Evolutionary conservation across 2,113 vertebrate genomes (phyloP).

Genomic region (Suricata suricatta): DNA sequence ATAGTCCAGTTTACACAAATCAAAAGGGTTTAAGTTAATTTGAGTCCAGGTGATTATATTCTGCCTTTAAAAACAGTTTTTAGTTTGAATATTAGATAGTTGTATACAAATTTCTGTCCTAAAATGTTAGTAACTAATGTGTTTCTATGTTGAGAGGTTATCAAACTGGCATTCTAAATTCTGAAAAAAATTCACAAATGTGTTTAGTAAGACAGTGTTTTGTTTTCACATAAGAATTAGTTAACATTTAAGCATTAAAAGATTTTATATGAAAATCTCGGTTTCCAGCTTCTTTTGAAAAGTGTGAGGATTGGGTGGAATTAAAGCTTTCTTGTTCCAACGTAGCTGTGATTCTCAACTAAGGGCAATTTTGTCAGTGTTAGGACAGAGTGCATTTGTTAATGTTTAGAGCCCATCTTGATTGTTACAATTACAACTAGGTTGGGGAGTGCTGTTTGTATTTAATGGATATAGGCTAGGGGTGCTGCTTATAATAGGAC

Average conservation of each 20-base stretch:
- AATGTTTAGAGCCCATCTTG: neutral
- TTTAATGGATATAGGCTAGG: neutral
- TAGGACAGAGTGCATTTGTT: neutral
- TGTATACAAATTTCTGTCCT: neutral
- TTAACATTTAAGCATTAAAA: neutral
- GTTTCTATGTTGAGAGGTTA: neutral
- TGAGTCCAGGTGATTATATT: neutral
- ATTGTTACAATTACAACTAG: neutral
- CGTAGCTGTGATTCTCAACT: neutral
- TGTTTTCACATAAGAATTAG: slow-evolving; percentile 18
- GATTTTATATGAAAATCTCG: slow-evolving; percentile 6
- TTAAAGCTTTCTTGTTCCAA: neutral
- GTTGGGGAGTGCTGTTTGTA: neutral
- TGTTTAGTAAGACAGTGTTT: neutral
- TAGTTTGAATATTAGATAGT: slow-evolving; percentile 17
- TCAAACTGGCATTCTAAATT: neutral
- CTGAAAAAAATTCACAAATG: neutral
- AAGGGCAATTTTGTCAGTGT: neutral
- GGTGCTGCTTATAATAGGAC: neutral
- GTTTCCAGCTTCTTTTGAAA: neutral
- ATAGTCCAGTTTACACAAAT: neutral
- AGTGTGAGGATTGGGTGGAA: neutral
- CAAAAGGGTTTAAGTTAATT: neutral
- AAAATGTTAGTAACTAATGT: neutral
- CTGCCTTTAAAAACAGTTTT: neutral